Evolutionary conservation across 2,797 vertebrate genomes (phyloP), one percentile per base, ranked within the genome.

Genomic region (Lepilemur septentrionalis): DNA sequence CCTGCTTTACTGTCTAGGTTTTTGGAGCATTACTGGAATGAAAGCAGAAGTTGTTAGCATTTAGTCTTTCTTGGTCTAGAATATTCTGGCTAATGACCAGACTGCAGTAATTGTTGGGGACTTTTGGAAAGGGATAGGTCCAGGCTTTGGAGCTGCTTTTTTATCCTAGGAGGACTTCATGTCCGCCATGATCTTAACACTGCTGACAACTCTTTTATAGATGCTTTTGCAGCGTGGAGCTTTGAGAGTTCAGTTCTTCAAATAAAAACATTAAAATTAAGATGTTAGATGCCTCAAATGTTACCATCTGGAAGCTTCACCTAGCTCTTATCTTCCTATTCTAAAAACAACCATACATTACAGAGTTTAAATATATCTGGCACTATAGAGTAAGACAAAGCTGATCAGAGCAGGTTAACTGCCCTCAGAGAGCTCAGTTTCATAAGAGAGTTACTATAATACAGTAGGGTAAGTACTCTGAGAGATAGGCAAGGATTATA

Each of bases 241-340:
- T 75, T 84, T 75, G 61, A 50, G 52, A 59, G 28, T 88, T 93
- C 63, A 55, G 12, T 80, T 91, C 75, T 89, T 79, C 32, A 70
- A 15, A 72, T 72, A 55, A 80, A 76, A 75, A 88, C 50, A 32
- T 86, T 70, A 84, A 95, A 96, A 80, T 12, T 32, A 89, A 93
- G 15, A 84, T 76, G 43, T 75, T 70, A 72, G 15, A 38, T 78
- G 38, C 22, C 12, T 73, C 83, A 79, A 85, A 67, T 70, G 11
- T 94, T 90, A 61, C 28, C 13, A 81, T 20, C 46, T 85, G 52
- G 5, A 84, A 83, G 7, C 48, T 70, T 93, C 43, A 55, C 43
- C 93, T 91, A 85, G 18, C 17, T 23, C 48, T 72, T 50, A 48
- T 13, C 50, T 82, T 93, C 25, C n/a, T 23, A 63, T 81, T 52